These are phyloP conservation scores for Cyprinodon diabolis DNA, from an alignment of 2,797 vertebrate genomes.

Conservation along the genomic window DNA sequence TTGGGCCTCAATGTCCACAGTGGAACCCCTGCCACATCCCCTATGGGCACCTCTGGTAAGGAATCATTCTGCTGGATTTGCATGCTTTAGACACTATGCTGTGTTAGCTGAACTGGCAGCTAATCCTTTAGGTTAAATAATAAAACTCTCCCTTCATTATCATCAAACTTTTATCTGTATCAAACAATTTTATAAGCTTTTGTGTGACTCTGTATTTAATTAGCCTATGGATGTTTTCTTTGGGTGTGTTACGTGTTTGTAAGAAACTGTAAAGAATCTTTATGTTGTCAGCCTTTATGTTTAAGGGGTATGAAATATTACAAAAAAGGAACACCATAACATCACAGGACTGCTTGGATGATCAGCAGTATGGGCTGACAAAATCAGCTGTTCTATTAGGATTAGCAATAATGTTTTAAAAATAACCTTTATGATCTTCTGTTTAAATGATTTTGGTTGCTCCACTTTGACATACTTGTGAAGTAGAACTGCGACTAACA, in stretches of 20 bases:
- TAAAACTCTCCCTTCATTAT: conserved; percentile 5
- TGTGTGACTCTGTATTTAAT: background rate
- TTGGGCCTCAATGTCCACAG: conserved; percentile 91
- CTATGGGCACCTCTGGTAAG: conserved; percentile 94
- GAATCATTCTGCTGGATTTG: background rate
- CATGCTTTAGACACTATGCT: background rate
- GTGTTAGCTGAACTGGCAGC: background rate
- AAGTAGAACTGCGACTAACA: no score
- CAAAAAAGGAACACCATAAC: background rate
- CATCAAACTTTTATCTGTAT: background rate
- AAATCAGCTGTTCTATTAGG: no score
- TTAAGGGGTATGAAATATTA: conserved; percentile 19
- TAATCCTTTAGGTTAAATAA: background rate
- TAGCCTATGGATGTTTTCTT: background rate
- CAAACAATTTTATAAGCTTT: background rate
- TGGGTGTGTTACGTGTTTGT: no score
- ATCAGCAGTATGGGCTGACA: background rate
- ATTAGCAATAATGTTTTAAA: no score
- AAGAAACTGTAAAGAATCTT: conserved; percentile 11
- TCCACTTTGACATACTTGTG: no score
- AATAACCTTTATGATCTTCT: no score
- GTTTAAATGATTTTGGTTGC: no score
- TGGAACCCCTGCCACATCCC: conserved; percentile 97
- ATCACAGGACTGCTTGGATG: conserved; percentile 33
- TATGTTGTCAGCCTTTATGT: conserved; percentile 30